Conservation (phyloP, 2,113 vertebrate species). For the Hydrolagus affinis region DNA sequence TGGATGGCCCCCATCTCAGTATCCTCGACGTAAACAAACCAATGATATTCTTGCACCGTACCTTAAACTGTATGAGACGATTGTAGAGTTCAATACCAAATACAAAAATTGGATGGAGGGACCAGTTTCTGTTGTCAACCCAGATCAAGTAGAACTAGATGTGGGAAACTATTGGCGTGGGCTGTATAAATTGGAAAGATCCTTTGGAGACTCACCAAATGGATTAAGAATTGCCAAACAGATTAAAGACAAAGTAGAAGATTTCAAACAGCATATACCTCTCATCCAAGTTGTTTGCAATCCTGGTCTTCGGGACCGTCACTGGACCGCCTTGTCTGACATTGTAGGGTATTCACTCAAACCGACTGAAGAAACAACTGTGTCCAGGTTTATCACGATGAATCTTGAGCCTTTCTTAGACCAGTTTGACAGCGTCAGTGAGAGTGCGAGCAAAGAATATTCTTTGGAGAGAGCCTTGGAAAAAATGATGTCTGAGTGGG, state of each 20-base stretch:
- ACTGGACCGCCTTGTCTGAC: slow-evolving; percentile 70
- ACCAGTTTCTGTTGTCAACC: slow-evolving; percentile 61
- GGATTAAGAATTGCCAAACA: slow-evolving; percentile 57
- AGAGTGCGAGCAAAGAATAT: slow-evolving; percentile 71
- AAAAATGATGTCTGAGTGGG: slow-evolving; percentile 71
- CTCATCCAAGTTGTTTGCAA: slow-evolving; percentile 76
- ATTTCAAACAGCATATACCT: slow-evolving; percentile 66
- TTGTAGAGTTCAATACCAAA: slow-evolving; percentile 59
- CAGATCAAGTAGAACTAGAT: slow-evolving; percentile 66
- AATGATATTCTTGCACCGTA: slow-evolving; percentile 66
- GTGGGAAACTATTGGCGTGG: slow-evolving; percentile 63
- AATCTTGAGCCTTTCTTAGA: slow-evolving; percentile 59
- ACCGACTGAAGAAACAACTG: slow-evolving; percentile 52
- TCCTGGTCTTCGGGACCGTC: slow-evolving; percentile 66
- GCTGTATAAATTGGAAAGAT: slow-evolving; percentile 71
- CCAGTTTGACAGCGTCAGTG: slow-evolving; percentile 65
- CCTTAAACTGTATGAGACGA: slow-evolving; percentile 65
- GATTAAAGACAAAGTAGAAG: slow-evolving; percentile 61
- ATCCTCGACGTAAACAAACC: slow-evolving; percentile 65
- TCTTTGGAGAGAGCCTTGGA: slow-evolving; percentile 72
- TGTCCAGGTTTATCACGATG: slow-evolving; percentile 64
- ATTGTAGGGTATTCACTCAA: slow-evolving; percentile 53
- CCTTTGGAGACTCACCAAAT: slow-evolving; percentile 56
- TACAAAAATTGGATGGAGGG: slow-evolving; percentile 63
- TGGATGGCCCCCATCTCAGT: slow-evolving; percentile 66